Conservation (phyloP, 2,113 vertebrate genomes). For the Mobula birostris region DNA sequence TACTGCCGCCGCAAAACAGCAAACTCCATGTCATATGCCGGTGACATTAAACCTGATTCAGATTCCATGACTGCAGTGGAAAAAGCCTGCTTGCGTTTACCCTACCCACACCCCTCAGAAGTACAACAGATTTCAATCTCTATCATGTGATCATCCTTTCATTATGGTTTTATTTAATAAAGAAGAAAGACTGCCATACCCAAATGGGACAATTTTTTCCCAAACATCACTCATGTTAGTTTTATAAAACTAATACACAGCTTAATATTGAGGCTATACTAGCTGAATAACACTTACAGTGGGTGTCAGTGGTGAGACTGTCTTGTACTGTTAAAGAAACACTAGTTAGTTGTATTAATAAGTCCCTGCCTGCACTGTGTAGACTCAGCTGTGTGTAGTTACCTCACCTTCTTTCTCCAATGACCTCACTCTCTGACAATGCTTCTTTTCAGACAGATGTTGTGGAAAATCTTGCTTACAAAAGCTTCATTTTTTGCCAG, state of each 20-base stretch:
- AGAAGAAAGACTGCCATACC: not conserved
- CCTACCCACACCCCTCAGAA: too few relatives aligned
- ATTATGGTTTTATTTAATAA: conserved; percentile 17
- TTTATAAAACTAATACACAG: conserved; percentile 21
- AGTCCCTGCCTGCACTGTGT: conserved; percentile 49
- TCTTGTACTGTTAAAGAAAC: conserved; percentile 25
- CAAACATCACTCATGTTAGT: conserved; percentile 14
- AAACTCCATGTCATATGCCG: too few relatives aligned
- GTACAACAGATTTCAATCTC: not conserved
- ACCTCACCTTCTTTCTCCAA: conserved; percentile 78
- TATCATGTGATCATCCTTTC: conserved; percentile 11
- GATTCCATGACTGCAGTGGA: too few relatives aligned
- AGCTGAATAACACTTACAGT: conserved; percentile 24
- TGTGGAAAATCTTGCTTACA: conserved; percentile 64
- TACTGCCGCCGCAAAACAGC: too few relatives aligned
- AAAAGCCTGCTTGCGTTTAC: too few relatives aligned
- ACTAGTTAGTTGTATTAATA: conserved; percentile 35
- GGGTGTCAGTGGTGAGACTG: not conserved
- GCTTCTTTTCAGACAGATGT: conserved; percentile 88
- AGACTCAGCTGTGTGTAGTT: conserved; percentile 84
- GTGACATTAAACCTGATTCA: too few relatives aligned
- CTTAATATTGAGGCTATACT: conserved; percentile 20
- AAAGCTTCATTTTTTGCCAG: conserved; percentile 78
- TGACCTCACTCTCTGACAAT: conserved; percentile 95
- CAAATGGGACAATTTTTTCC: not conserved